Evolutionary conservation across 2,888 invertebrate species (phyloP).

Genomic region (Biston stratarius): DNA sequence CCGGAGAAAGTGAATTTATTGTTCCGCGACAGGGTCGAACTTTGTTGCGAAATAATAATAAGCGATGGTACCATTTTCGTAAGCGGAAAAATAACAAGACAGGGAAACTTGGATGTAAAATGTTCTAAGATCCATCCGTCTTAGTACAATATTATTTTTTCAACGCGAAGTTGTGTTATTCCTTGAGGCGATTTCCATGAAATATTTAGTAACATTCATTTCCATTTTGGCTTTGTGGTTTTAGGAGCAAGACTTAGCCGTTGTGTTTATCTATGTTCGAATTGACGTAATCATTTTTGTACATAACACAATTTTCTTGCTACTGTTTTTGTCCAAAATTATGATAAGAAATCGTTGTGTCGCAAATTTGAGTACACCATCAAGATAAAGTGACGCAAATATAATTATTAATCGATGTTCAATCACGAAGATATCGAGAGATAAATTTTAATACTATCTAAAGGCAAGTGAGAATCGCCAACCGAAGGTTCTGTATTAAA

Average conservation of each 20-base stretch:
- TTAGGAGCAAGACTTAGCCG: background rate
- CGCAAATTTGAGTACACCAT: no score
- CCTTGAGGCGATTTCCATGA: constrained; percentile 1
- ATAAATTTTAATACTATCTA: no score
- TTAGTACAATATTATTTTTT: constrained; percentile 1
- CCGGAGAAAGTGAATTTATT: constrained; percentile 13
- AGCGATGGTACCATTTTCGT: constrained; percentile 18
- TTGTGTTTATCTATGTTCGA: background rate
- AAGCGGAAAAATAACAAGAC: constrained; percentile 23
- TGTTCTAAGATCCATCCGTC: background rate
- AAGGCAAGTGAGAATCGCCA: no score
- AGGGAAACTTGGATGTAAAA: constrained; percentile 14
- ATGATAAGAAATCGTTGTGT: no score
- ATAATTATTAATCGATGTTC: no score
- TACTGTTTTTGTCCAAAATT: no score
- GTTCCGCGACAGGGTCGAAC: constrained; percentile 20
- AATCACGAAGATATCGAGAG: no score
- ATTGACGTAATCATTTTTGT: background rate
- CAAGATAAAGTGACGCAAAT: no score
- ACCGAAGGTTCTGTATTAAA: no score
- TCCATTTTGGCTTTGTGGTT: constrained; percentile 8
- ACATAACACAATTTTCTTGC: background rate
- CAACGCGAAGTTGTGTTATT: background rate
- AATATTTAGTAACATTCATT: constrained; percentile 4
- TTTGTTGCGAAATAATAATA: constrained; percentile 32